Evolutionary conservation across 2,113 vertebrate species (phyloP), one percentile per base, ranked within the genome.

Genomic region (Eptesicus fuscus): DNA sequence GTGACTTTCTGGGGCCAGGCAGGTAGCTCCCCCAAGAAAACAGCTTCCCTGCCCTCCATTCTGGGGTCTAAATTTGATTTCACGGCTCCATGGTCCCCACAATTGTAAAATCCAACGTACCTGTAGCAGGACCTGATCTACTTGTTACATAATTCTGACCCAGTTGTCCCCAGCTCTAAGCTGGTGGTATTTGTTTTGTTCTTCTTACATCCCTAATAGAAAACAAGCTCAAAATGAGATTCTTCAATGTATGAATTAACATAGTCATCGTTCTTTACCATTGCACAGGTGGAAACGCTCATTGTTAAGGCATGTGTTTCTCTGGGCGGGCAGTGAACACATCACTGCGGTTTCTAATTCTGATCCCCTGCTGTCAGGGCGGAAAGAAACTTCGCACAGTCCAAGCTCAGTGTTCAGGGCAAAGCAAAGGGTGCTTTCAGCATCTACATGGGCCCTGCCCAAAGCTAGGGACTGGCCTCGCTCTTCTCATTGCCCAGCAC

Each of bases 1-100:
- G 42, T 94, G 96, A 94, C 93, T 94, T 95, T 92, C 53, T 40
- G 92, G 69, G 90, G 93, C 78, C 23, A 42, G 18, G 5, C n/a
- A n/a, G 69, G 53, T 91, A 69, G 35, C 67, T 90, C 18, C 51
- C 92, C 79, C 82, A 91, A 86, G 28, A 47, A 51, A 84, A 44
- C n/a, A 70, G 83, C 47, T 42, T 84, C 14, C 35, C 10, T 83
- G 30, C n/a, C 63, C 25, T 83, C 22, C 12, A 82, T 88, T 61
- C 22, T n/a, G 40, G 82, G 42, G 28, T 78, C 49, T 73, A 44
- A 65, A 90, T 70, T n/a, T 87, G 77, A 93, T 90, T 84, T 85
- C 71, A 82, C 37, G 70, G 23, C 30, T 53, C 25, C 40, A 80
- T 51, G 23, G 5, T 59, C 25, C 47, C 65, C 49, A 71, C 13